Evolutionary conservation across 2,113 vertebrate species (phyloP).

Genomic region (Epinephelus lanceolatus): DNA sequence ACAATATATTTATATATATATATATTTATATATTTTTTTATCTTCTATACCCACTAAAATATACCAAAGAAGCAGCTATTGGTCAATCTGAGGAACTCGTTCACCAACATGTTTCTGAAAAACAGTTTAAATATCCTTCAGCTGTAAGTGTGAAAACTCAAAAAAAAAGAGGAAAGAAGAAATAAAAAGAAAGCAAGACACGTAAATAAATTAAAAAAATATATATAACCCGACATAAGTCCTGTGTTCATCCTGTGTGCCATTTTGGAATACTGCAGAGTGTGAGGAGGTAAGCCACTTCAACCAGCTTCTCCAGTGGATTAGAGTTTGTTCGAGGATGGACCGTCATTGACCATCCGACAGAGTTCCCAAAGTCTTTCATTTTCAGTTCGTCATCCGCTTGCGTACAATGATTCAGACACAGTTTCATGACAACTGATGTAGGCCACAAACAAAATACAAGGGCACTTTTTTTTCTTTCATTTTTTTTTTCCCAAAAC

Average conservation of each 20-base stretch:
- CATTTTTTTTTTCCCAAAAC: constrained; percentile 28
- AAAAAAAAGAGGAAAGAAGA: constrained; percentile 36
- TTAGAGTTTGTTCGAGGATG: constrained; percentile 79
- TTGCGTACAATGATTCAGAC: constrained; percentile 54
- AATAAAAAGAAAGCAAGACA: constrained; percentile 47
- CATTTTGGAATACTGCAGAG: constrained; percentile 84
- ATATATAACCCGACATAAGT: constrained; percentile 67
- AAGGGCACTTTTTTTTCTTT: constrained; percentile 71
- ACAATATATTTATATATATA: constrained; percentile 80
- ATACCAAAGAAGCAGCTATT: constrained; percentile 94
- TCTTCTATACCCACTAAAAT: constrained; percentile 86
- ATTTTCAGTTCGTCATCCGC: constrained; percentile 50
- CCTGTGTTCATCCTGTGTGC: constrained; percentile 78
- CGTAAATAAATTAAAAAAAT: constrained; percentile 79
- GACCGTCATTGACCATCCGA: constrained; percentile 47
- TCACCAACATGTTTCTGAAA: constrained; percentile 74
- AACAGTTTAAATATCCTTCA: constrained; percentile 87
- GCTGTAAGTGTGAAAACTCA: constrained; percentile 82
- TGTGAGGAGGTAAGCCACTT: constrained; percentile 76
- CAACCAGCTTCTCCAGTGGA: constrained; percentile 79
- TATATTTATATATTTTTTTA: constrained; percentile 73
- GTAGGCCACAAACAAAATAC: constrained; percentile 77
- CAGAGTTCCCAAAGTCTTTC: constrained; percentile 53
- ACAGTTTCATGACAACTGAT: constrained; percentile 58
- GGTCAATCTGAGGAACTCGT: constrained; percentile 91